Percentiles rank a stretch among this genome's conserved stretches.
Evolutionary conservation across 53 echinoderm and acorn worm genomes (phyloP).

Genomic region (Henricia sp.): DNA sequence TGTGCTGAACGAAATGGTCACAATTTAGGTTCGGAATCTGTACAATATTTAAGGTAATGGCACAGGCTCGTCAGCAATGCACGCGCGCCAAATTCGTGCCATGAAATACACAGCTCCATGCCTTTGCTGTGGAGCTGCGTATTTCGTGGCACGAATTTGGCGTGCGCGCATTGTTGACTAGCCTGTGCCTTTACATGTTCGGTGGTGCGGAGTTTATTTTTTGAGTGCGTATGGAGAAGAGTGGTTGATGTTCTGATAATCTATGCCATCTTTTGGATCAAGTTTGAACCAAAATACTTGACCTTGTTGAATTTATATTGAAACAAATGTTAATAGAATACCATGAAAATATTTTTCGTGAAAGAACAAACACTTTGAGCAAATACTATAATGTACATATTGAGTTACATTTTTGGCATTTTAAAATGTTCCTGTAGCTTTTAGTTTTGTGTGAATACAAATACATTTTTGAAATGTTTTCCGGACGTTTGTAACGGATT

Average conservation of each 20-base stretch:
- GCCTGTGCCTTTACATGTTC: no score
- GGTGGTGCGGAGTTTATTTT: no score
- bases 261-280: slow-evolving; percentile 47
- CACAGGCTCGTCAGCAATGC: no score
- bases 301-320: slow-evolving; percentile 10
- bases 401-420: slow-evolving; percentile 40
- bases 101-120: no score
- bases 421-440: slow-evolving; percentile 34
- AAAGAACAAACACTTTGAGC: slow-evolving; percentile 24
- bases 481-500: slow-evolving; percentile 30
- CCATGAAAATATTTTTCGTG: slow-evolving; percentile 54
- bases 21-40: not conserved
- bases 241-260: slow-evolving; percentile 19
- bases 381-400: slow-evolving; percentile 37
- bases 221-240: not conserved
- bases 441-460: slow-evolving; percentile 38
- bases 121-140: no score
- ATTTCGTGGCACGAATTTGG: no score
- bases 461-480: slow-evolving; percentile 41
- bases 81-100: no score
- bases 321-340: slow-evolving; percentile 35
- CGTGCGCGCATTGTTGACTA: no score
- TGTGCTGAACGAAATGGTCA: no score
- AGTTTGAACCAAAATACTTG: slow-evolving; percentile 13
- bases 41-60: no score